phyloP scores from a whole-genome alignment of 2,113 vertebrate species.

The Oryzias melastigma region DNA sequence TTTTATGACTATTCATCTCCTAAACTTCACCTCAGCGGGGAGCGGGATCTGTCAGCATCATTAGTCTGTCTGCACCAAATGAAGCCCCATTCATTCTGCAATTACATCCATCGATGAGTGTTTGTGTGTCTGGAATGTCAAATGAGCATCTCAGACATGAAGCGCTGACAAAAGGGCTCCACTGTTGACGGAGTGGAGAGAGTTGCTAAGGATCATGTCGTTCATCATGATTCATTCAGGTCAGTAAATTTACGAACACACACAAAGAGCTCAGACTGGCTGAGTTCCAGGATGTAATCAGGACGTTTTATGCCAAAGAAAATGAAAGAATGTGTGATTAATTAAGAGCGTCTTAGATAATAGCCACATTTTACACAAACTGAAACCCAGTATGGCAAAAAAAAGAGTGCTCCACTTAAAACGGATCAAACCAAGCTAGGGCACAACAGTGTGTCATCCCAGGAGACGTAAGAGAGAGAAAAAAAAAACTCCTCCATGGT shows the following conservation, averaged over 20 bases:
- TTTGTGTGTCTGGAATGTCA: conserved; percentile 35
- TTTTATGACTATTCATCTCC: conserved; percentile 54
- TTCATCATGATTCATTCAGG: conserved; percentile 28
- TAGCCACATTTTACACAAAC: conserved; percentile 5
- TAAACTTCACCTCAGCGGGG: conserved; percentile 36
- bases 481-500: conserved; percentile 33
- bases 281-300: conserved; percentile 9
- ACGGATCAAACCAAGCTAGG: conserved; percentile 33
- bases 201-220: conserved; percentile 10
- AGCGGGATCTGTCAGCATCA: conserved; percentile 36
- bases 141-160: conserved; percentile 12
- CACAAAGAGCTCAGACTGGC: not conserved
- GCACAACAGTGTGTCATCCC: conserved; percentile 5
- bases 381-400: conserved; percentile 4
- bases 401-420: conserved; percentile 12
- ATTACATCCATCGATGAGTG: conserved; percentile 28
- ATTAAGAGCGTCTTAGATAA: conserved; percentile 14
- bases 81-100: conserved; percentile 37
- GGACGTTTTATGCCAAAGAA: conserved; percentile 1
- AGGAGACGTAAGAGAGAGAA: conserved; percentile 42
- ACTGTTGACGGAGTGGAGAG: conserved; percentile 1
- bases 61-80: conserved; percentile 48
- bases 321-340: conserved; percentile 16
- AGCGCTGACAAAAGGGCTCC: not conserved
- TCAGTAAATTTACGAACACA: not conserved